phyloP scores from a whole-genome alignment of 2,888 invertebrate genomes.

The Cataglyphis rosenhaueri region DNA sequence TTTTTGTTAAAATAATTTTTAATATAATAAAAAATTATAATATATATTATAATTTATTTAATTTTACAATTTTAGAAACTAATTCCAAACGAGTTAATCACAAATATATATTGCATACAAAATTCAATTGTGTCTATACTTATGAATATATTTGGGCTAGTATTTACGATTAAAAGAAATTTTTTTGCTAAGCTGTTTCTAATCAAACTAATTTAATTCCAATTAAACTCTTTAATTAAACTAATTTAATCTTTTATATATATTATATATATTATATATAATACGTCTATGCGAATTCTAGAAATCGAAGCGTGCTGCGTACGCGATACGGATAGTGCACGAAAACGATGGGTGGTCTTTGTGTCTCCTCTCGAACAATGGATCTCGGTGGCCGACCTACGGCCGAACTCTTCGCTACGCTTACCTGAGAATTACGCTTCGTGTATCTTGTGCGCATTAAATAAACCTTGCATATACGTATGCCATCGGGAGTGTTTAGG shows the following conservation, averaged over 20 bases:
- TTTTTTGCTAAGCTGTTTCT: neutral
- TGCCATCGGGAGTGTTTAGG: slow-evolving; percentile 37
- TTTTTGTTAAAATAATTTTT: neutral
- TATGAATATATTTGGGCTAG: neutral
- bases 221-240: neutral
- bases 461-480: slow-evolving; percentile 21
- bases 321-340: slow-evolving; percentile 21
- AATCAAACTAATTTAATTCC: neutral
- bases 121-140: neutral
- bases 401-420: slow-evolving; percentile 17
- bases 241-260: neutral
- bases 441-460: slow-evolving; percentile 1
- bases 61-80: neutral
- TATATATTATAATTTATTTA: neutral
- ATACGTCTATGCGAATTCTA: slow-evolving; percentile 11
- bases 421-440: slow-evolving; percentile 41
- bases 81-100: neutral
- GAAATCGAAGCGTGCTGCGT: slow-evolving; percentile 14
- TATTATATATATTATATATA: neutral
- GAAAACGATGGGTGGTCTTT: slow-evolving; percentile 48
- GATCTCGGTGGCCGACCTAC: slow-evolving; percentile 24
- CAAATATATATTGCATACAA: neutral
- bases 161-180: neutral
- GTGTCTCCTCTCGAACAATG: slow-evolving; percentile 48
- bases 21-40: neutral